Conservation (phyloP, 2,113 vertebrate genomes). For the Halcyon senegalensis region DNA sequence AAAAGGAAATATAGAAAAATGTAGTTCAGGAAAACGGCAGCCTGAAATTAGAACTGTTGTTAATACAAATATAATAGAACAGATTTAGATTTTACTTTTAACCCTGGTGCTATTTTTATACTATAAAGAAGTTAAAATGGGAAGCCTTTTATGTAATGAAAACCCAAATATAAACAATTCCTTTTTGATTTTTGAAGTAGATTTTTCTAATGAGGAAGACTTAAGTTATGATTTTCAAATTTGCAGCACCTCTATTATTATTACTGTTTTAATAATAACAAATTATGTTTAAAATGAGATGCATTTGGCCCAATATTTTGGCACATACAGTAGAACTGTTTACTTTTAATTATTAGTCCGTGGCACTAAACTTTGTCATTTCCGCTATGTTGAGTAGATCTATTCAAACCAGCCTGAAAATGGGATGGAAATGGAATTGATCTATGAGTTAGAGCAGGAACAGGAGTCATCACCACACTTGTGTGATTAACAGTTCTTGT, state of each 20-base stretch:
- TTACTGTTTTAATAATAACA: background rate
- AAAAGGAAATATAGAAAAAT: slow-evolving; percentile 32
- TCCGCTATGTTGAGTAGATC: background rate
- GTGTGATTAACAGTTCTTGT: background rate
- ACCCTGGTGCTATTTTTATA: background rate
- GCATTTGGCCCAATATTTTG: background rate
- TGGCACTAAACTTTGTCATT: background rate
- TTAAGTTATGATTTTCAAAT: background rate
- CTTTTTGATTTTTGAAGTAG: background rate
- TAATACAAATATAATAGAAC: background rate
- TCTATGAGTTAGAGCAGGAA: background rate
- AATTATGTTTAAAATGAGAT: background rate
- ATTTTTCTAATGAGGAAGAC: background rate
- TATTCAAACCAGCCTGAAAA: background rate
- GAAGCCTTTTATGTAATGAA: background rate
- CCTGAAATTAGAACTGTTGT: slow-evolving; percentile 6
- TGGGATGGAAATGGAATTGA: background rate
- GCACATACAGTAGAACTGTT: background rate
- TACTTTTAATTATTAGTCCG: background rate
- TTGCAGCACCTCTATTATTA: background rate
- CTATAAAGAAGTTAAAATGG: background rate
- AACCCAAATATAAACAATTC: background rate
- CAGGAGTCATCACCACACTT: background rate
- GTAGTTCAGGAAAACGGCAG: background rate
- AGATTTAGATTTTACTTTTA: background rate